phyloP scores from a whole-genome alignment of 2,797 vertebrate species.

The Gymnoscopelus microlampas region DNA sequence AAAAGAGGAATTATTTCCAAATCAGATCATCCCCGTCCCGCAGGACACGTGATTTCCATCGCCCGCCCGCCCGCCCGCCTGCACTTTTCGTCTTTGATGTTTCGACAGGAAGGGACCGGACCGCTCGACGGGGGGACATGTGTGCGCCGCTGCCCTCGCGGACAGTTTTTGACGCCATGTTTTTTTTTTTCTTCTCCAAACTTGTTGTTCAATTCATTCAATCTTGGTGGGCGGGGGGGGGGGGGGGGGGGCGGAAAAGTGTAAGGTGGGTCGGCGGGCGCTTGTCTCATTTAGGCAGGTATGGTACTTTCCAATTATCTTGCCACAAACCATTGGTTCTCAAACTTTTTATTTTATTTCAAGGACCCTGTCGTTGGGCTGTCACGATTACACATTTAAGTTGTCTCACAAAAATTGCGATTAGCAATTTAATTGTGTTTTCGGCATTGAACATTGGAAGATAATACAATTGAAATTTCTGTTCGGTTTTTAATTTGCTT shows the following conservation, averaged over 20 bases:
- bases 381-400: too few species aligned
- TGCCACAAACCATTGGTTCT: too few species aligned
- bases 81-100: constrained; percentile 58
- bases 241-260: constrained; percentile 39
- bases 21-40: constrained; percentile 51
- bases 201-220: constrained; percentile 35
- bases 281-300: too few species aligned
- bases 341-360: too few species aligned
- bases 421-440: too few species aligned
- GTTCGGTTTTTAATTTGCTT: too few species aligned
- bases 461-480: too few species aligned
- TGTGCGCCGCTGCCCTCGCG: constrained; percentile 51
- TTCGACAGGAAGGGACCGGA: constrained; percentile 35
- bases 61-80: constrained; percentile 43
- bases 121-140: constrained; percentile 31
- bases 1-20: constrained; percentile 65
- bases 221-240: constrained; percentile 49
- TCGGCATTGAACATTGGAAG: too few species aligned
- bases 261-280: too few species aligned
- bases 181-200: constrained; percentile 38
- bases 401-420: too few species aligned
- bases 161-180: constrained; percentile 35
- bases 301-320: too few species aligned
- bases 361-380: too few species aligned
- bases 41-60: constrained; percentile 54